Conservation (phyloP, 2,113 vertebrate species). For the Tachysurus fulvidraco region DNA sequence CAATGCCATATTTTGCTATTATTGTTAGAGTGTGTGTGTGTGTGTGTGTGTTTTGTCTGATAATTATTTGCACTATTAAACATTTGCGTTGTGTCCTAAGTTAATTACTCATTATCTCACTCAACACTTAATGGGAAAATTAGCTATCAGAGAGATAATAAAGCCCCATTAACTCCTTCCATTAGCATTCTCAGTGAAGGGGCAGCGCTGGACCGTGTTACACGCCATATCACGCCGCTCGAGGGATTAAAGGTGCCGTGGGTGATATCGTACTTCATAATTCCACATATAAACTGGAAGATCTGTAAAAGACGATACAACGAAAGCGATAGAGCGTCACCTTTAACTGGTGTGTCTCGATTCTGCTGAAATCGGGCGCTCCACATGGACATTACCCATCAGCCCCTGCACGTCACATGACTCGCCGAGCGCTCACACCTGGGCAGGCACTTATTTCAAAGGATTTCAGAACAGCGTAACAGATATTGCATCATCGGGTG, state of each 20-base stretch:
- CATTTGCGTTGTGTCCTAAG: neutral
- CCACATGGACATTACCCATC: no score
- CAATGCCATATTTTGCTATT: neutral
- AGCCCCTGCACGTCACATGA: no score
- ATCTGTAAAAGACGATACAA: neutral
- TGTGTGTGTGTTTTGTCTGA: constrained; percentile 9
- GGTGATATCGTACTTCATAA: neutral
- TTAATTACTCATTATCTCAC: constrained; percentile 21
- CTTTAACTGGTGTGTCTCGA: no score
- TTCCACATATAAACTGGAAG: neutral
- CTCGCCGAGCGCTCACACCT: no score
- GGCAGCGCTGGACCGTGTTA: neutral
- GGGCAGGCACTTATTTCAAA: no score
- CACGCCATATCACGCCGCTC: neutral
- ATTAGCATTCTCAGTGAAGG: constrained; percentile 6
- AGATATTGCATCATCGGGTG: no score
- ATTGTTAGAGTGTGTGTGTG: neutral
- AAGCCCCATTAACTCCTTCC: constrained; percentile 11
- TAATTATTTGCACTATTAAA: constrained; percentile 26
- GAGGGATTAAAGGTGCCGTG: neutral
- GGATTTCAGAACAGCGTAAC: no score
- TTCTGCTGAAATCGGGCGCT: no score
- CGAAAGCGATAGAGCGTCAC: no score
- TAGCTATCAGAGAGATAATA: constrained; percentile 9
- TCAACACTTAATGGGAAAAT: constrained; percentile 9